Conservation (phyloP, 2,888 invertebrate species). For the Hemaris fuciformis region DNA sequence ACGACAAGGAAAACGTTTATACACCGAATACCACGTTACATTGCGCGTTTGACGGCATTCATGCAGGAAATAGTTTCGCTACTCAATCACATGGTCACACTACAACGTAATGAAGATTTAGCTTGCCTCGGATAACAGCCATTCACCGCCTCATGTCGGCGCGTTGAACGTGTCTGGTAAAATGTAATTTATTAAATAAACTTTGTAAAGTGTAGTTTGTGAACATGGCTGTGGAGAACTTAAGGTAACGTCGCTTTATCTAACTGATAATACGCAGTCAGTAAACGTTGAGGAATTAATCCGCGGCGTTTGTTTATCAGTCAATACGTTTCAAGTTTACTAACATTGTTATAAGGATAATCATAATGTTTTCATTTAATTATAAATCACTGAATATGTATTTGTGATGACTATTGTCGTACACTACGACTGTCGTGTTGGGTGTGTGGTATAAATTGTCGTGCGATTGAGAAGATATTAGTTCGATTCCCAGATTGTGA, state of each 20-base stretch:
- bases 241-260: conserved; percentile 5
- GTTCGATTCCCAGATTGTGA: too few relatives aligned
- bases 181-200: not conserved
- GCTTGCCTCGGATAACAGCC: not conserved
- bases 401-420: too few relatives aligned
- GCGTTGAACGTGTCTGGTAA: conserved; percentile 1
- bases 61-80: not conserved
- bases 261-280: not conserved
- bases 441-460: too few relatives aligned
- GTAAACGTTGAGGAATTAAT: not conserved
- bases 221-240: conserved; percentile 1
- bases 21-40: too few relatives aligned
- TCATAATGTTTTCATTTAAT: too few relatives aligned
- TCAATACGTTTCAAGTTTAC: not conserved
- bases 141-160: conserved; percentile 14
- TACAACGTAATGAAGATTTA: conserved; percentile 10
- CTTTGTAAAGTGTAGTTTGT: not conserved
- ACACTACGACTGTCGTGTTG: too few relatives aligned
- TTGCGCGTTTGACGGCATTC: not conserved
- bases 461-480: too few relatives aligned
- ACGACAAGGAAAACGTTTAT: not conserved
- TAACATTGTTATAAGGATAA: too few relatives aligned
- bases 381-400: too few relatives aligned
- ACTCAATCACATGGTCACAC: not conserved
- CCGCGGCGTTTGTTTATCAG: not conserved